Evolutionary conservation across 2,888 invertebrate genomes (phyloP).

Genomic region (Argynnis bischoffii): DNA sequence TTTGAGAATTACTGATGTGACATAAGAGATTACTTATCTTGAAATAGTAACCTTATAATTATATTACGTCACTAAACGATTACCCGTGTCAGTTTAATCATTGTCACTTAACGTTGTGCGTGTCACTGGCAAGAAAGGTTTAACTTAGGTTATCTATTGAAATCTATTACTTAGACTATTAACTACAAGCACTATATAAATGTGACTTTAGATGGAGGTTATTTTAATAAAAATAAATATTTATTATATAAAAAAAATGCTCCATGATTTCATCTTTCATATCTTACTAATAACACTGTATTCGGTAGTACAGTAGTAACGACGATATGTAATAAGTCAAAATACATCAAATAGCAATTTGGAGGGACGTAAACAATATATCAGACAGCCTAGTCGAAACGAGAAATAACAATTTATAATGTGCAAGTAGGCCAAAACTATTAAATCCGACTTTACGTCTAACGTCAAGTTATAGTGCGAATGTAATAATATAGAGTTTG

Average conservation of each 20-base stretch:
- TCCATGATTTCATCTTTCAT: not conserved
- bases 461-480: conserved; percentile 35
- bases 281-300: not conserved
- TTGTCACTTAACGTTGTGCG: not conserved
- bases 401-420: conserved; percentile 36
- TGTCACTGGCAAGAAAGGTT: too few species aligned
- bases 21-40: too few species aligned
- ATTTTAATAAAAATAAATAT: too few species aligned
- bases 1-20: too few species aligned
- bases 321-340: not conserved
- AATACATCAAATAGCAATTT: conserved; percentile 21
- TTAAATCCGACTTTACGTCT: conserved; percentile 39
- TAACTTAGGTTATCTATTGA: too few species aligned
- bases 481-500: conserved; percentile 11
- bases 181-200: too few species aligned
- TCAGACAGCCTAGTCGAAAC: conserved; percentile 27
- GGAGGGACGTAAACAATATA: conserved; percentile 39
- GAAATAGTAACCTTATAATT: too few species aligned
- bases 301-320: not conserved
- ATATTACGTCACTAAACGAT: too few species aligned
- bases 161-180: too few species aligned
- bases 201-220: too few species aligned
- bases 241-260: too few species aligned
- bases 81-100: not conserved
- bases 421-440: conserved; percentile 39